These are phyloP conservation scores for Tinamus guttatus DNA, from an alignment of 2,113 vertebrate genomes.

Conservation along the genomic window DNA sequence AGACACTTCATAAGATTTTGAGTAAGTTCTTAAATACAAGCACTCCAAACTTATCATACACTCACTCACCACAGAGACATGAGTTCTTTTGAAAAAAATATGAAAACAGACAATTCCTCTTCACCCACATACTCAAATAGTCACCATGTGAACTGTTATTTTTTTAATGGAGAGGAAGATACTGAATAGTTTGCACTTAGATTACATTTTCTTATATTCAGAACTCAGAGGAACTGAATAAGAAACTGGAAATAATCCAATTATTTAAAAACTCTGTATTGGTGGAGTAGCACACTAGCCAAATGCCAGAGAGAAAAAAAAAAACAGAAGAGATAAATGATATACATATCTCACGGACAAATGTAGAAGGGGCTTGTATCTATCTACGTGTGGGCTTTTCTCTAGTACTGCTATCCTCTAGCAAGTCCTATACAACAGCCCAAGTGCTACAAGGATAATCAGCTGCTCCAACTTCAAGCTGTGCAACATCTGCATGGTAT, in stretches of 20 bases:
- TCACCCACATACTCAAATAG: background rate
- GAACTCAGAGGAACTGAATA: background rate
- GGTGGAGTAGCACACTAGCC: background rate
- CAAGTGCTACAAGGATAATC: background rate
- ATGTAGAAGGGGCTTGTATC: background rate
- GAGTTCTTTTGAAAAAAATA: background rate
- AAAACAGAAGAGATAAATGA: background rate
- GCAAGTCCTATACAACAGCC: accelerated
- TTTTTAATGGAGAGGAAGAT: background rate
- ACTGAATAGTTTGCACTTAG: background rate
- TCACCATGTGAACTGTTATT: background rate
- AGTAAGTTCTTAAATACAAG: background rate
- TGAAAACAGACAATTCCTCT: background rate
- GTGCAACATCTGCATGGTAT: background rate
- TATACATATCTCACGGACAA: background rate
- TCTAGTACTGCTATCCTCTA: background rate
- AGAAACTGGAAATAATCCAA: background rate
- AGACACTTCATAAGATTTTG: background rate
- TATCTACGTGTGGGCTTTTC: background rate
- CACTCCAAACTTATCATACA: background rate
- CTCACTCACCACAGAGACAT: background rate
- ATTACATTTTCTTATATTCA: background rate
- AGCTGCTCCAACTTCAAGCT: background rate
- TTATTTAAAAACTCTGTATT: background rate
- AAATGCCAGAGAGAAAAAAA: background rate